phyloP scores from a whole-genome alignment of 2,797 vertebrate species.

The Diplodus puntazzo region DNA sequence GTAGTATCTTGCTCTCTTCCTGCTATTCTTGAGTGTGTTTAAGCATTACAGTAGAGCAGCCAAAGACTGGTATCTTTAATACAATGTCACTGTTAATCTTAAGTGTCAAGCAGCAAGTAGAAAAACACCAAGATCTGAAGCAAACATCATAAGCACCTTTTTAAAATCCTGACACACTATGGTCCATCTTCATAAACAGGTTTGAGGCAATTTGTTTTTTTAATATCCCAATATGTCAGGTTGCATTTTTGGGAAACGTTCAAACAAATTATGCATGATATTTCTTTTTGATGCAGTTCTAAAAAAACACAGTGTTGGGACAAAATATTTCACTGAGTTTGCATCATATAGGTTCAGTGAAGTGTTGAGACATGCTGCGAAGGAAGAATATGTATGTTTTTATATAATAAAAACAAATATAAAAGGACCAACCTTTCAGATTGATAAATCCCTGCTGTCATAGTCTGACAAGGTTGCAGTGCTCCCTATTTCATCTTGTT shows the following conservation, averaged over 20 bases:
- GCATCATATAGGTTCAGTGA: slow-evolving; percentile 17
- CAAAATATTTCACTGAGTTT: slow-evolving; percentile 12
- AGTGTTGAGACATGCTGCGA: slow-evolving; percentile 2
- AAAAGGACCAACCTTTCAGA: neutral
- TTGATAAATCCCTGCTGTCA: slow-evolving; percentile 18
- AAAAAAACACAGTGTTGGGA: neutral
- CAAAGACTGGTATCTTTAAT: neutral
- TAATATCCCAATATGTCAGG: neutral
- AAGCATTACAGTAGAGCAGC: neutral
- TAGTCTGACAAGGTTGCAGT: slow-evolving; percentile 13
- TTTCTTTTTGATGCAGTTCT: slow-evolving; percentile 14
- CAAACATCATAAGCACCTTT: neutral
- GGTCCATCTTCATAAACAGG: neutral
- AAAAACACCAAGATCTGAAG: neutral
- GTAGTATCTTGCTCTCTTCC: neutral
- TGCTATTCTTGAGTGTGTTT: neutral
- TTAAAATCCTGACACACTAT: neutral
- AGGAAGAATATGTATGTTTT: slow-evolving; percentile 9
- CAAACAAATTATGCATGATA: neutral
- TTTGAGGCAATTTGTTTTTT: neutral
- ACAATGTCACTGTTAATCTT: neutral
- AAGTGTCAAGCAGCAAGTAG: slow-evolving; percentile 2
- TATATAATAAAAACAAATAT: neutral
- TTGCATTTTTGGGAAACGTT: neutral
- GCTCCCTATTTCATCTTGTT: slow-evolving; percentile 24